phyloP scores from a whole-genome alignment of 2,888 invertebrate genomes.

The Thereva unica region DNA sequence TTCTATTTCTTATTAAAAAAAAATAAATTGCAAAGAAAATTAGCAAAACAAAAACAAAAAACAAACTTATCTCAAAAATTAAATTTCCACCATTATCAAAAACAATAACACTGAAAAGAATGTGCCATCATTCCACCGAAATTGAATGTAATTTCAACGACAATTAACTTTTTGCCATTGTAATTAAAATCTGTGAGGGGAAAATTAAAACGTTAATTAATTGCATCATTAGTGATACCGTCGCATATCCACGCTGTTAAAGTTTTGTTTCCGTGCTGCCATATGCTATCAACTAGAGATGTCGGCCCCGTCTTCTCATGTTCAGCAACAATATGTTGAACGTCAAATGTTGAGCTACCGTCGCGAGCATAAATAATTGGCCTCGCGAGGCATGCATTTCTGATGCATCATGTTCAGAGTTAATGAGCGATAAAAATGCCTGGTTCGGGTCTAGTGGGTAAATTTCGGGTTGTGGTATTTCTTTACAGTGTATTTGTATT shows the following conservation, averaged over 20 bases:
- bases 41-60: too few species aligned
- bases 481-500: too few species aligned
- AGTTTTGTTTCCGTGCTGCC: conserved; percentile 22
- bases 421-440: conserved; percentile 37
- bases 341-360: not conserved
- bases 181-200: conserved; percentile 35
- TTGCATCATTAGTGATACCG: conserved; percentile 30
- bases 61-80: too few species aligned
- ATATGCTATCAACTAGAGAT: conserved; percentile 22
- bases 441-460: conserved; percentile 3
- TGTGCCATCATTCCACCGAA: not conserved
- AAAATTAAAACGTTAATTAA: conserved; percentile 37
- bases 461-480: not conserved
- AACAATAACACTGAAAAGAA: too few species aligned
- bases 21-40: too few species aligned
- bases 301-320: conserved; percentile 11
- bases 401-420: conserved; percentile 30
- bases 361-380: conserved; percentile 15
- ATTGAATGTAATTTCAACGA: conserved; percentile 34
- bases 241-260: not conserved
- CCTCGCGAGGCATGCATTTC: conserved; percentile 12
- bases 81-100: too few species aligned
- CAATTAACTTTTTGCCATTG: conserved; percentile 33
- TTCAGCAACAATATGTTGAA: not conserved
- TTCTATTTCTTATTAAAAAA: too few species aligned